Conservation (phyloP, 1,140 invertebrate genomes). For the Oncopeltus fasciatus region DNA sequence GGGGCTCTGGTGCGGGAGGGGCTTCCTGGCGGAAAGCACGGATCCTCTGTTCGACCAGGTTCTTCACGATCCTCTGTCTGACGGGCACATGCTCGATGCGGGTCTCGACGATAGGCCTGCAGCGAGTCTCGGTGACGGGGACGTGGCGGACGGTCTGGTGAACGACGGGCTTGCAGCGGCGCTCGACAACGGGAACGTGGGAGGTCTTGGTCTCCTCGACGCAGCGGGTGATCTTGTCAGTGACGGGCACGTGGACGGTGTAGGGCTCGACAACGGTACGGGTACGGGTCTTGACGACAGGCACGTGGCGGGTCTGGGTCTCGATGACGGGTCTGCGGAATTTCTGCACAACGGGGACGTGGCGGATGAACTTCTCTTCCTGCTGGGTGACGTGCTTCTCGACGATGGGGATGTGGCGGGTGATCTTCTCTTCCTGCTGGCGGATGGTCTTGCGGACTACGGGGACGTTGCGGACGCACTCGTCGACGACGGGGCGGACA, state of each 20-base stretch:
- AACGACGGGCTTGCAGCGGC: constrained; percentile 4
- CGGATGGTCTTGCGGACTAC: neutral
- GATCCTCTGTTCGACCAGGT: constrained; percentile 14
- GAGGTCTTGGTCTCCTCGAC: constrained; percentile 4
- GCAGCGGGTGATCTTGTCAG: neutral
- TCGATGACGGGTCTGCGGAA: neutral
- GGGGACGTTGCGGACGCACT: constrained; percentile 11
- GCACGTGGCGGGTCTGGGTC: neutral
- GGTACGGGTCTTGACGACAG: neutral
- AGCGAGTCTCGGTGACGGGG: constrained; percentile 8
- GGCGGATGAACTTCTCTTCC: constrained; percentile 1
- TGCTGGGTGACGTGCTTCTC: neutral
- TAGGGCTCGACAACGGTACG: neutral
- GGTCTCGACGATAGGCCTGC: constrained; percentile 13
- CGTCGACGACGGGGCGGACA: constrained; percentile 16
- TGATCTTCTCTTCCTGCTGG: neutral
- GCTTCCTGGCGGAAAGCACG: neutral
- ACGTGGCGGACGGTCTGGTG: neutral
- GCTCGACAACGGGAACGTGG: constrained; percentile 11
- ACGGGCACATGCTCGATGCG: constrained; percentile 8
- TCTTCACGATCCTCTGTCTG: constrained; percentile 11
- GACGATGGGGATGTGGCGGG: constrained; percentile 12
- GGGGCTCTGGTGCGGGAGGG: neutral
- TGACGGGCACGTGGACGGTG: constrained; percentile 15
- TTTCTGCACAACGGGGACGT: constrained; percentile 8